These are phyloP conservation scores for Bursaphelenchus mucronatus DNA, from an alignment of 1,140 invertebrate genomes.

Conservation along the genomic window DNA sequence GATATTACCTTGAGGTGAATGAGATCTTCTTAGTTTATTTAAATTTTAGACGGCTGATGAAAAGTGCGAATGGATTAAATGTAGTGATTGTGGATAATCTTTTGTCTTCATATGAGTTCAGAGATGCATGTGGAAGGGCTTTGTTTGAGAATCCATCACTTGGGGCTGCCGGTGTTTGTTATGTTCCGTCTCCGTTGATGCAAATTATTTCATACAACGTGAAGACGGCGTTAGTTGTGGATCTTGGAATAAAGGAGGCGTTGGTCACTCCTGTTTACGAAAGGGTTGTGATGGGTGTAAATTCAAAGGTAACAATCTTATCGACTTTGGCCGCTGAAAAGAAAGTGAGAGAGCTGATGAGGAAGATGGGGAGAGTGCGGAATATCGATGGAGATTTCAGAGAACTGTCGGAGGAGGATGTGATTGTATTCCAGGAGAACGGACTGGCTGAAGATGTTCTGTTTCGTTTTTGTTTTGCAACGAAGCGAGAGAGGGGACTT, in stretches of 20 bases:
- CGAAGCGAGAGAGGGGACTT: constrained; percentile 7
- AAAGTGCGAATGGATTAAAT: not conserved
- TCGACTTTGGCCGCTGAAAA: constrained; percentile 1
- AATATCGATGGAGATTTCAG: constrained; percentile 1
- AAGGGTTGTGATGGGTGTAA: not conserved
- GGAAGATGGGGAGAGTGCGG: not conserved
- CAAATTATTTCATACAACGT: constrained; percentile 2
- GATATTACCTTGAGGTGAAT: constrained; percentile 9
- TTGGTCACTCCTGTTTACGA: constrained; percentile 4
- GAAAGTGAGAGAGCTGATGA: constrained; percentile 11
- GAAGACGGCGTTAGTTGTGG: not conserved
- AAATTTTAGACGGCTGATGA: constrained; percentile 2
- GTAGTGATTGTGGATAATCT: constrained; percentile 12
- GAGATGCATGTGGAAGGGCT: constrained; percentile 1
- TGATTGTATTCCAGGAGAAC: not conserved
- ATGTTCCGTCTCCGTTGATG: constrained; percentile 3
- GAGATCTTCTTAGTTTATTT: constrained; percentile 1
- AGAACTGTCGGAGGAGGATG: not conserved
- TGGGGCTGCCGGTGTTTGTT: not conserved
- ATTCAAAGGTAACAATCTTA: constrained; percentile 5
- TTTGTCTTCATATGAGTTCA: not conserved
- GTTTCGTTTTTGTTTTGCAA: constrained; percentile 18
- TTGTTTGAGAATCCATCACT: not conserved
- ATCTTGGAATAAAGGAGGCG: constrained; percentile 7
- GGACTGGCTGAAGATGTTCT: constrained; percentile 12